Base-by-base conservation (phyloP, 1,140 invertebrate species). In the Octopus bimaculoides region DNA sequence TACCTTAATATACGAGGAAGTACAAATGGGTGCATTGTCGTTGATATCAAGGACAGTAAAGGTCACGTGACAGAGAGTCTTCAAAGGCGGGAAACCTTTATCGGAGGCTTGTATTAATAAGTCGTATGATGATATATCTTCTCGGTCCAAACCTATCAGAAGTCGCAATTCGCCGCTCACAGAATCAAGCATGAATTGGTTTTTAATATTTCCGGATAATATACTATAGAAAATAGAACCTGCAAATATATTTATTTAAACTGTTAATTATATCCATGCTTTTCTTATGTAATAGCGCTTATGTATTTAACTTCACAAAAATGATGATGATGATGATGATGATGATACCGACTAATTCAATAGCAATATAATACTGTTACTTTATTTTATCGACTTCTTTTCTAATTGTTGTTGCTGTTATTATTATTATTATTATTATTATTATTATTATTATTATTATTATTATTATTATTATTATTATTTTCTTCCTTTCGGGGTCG, bases 131-230 rank as follows among this genome's bases (percentile, higher is more conserved):
- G n/a, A 14, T 1, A 78, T 20, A 8, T 54, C 10, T 54, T 78
- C 77, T 26, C 77, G 52, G 54, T 78, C 77, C 14, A 78, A 55
- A 56, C 7, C 17, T 8, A 2, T 14, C 10, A 41, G 26, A 0
- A 66, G 54, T 54, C 92, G 95, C 75, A 98, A 95, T 89, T 96
- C 94, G 5, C 96, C 96, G 54, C 92, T 94, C 82, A 94, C 92
- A 0, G 93, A 87, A 87, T 96, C 95, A 79, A 98, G 94, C 83
- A 93, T 91, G 89, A 98, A 97, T 75, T 54, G 66, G 52, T 77
- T 78, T 12, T 82, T 79, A 80, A 80, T 85, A 79, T 87, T 82
- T 41, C 81, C 82, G 52, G 94, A 92, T 1, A 93, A 89, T 6
- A 98, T 89, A 84, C 92, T 93, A 88, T 95, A 98, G 5, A 54